Evolutionary conservation across 2,113 vertebrate species (phyloP).

Genomic region (Plotosus lineatus): DNA sequence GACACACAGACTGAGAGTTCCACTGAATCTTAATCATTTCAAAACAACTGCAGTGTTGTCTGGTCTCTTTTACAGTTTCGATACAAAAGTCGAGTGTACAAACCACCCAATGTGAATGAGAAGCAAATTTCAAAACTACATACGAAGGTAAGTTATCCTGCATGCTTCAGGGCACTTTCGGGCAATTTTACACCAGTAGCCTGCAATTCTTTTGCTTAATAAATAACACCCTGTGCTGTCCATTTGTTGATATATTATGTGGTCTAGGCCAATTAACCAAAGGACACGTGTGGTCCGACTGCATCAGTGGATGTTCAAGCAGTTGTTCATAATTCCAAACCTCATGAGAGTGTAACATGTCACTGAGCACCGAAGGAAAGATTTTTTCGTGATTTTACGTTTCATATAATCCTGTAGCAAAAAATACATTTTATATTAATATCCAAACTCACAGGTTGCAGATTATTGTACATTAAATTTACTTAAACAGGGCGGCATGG

Average conservation of each 20-base stretch:
- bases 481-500: no score
- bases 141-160: slow-evolving; percentile 69
- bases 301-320: not conserved
- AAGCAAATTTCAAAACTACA: slow-evolving; percentile 80
- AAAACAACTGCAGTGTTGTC: not conserved
- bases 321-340: not conserved
- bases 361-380: not conserved
- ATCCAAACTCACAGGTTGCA: not conserved
- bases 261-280: not conserved
- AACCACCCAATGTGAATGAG: slow-evolving; percentile 73
- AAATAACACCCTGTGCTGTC: not conserved
- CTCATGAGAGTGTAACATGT: not conserved
- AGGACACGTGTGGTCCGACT: no score
- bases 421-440: not conserved
- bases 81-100: slow-evolving; percentile 79
- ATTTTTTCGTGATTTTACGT: not conserved
- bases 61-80: slow-evolving; percentile 71
- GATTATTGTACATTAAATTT: not conserved
- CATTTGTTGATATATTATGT: not conserved
- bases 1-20: not conserved
- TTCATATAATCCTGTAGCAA: not conserved
- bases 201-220: not conserved
- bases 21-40: not conserved
- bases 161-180: not conserved
- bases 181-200: not conserved